Evolutionary conservation across 2,888 invertebrate species (phyloP).

Genomic region (Lordiphosa andalusiaca): DNA sequence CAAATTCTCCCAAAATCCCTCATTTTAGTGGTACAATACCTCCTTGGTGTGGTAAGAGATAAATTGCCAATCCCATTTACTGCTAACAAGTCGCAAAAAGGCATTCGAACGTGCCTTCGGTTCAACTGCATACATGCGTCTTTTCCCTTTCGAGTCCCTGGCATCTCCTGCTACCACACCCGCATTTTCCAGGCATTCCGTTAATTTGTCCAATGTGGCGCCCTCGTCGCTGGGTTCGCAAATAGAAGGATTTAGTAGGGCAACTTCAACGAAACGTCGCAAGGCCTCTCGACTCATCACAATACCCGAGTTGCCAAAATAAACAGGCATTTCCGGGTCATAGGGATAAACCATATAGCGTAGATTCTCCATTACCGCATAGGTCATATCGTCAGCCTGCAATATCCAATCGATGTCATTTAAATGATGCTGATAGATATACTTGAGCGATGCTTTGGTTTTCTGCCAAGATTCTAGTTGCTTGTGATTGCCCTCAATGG

Average conservation of each 20-base stretch:
- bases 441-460: constrained; percentile 94
- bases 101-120: constrained; percentile 10
- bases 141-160: constrained; percentile 7
- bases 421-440: constrained; percentile 89
- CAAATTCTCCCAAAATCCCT: background rate
- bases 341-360: constrained; percentile 91
- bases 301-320: constrained; percentile 87
- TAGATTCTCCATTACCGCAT: constrained; percentile 95
- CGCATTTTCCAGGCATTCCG: constrained; percentile 15
- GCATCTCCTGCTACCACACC: constrained; percentile 14
- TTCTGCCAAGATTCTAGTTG: constrained; percentile 95
- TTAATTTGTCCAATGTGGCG: constrained; percentile 3
- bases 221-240: constrained; percentile 11
- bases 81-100: background rate
- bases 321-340: constrained; percentile 87
- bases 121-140: constrained; percentile 12
- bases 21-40: constrained; percentile 1
- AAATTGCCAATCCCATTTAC: constrained; percentile 12
- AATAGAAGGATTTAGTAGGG: constrained; percentile 12
- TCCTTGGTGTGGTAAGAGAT: constrained; percentile 3
- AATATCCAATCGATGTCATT: constrained; percentile 96
- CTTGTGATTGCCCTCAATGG: constrained; percentile 87
- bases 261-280: constrained; percentile 12
- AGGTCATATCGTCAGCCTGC: constrained; percentile 99
- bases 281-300: constrained; percentile 23